These are phyloP conservation scores for Epistrophella euchroma DNA, from an alignment of 2,888 invertebrate genomes.

Conservation along the genomic window DNA sequence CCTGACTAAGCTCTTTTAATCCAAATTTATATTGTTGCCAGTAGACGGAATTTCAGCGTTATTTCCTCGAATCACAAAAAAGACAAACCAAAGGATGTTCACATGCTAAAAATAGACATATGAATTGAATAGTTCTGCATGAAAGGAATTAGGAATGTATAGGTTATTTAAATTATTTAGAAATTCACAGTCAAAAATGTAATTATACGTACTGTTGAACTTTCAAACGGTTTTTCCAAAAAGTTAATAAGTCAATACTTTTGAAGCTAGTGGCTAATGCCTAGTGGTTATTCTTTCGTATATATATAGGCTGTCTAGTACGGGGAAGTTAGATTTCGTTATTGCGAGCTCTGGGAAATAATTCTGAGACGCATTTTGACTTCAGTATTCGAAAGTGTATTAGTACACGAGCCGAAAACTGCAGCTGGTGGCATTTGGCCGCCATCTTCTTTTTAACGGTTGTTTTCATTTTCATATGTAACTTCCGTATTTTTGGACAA, in stretches of 20 bases:
- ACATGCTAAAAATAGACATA: neutral
- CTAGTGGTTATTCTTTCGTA: no score
- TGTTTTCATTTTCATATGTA: no score
- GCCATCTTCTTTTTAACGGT: no score
- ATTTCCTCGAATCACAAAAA: neutral
- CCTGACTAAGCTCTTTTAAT: slow-evolving; percentile 64
- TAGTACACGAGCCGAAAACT: no score
- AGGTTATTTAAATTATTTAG: slow-evolving; percentile 1
- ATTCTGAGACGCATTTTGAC: no score
- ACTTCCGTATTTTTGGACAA: no score
- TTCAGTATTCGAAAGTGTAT: no score
- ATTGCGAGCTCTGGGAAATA: no score
- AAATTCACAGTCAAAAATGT: neutral
- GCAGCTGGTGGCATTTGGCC: no score
- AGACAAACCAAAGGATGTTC: neutral
- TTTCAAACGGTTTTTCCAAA: neutral
- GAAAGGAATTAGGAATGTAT: neutral
- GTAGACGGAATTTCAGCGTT: slow-evolving; percentile 40
- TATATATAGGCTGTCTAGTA: no score
- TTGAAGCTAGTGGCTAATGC: no score
- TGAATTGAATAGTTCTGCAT: neutral
- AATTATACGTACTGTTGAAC: neutral
- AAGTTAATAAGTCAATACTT: neutral
- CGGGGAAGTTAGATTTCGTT: no score
- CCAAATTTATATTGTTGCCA: slow-evolving; percentile 63